Evolutionary conservation across 35 echinoderm and acorn worm genomes (phyloP).

Genomic region (Patiria miniata): DNA sequence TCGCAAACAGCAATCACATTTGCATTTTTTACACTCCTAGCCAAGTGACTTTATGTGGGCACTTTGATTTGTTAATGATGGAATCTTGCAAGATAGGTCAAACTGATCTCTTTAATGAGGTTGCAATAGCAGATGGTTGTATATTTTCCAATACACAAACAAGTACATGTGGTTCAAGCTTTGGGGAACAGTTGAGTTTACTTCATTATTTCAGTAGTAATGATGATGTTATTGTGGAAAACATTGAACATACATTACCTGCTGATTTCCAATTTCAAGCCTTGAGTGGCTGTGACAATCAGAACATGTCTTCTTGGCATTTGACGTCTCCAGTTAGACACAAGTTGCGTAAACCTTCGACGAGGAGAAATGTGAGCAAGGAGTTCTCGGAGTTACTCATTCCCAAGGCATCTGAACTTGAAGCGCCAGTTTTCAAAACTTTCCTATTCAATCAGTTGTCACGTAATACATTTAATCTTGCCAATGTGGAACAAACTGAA

Average conservation of each 20-base stretch:
- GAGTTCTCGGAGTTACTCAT: not conserved
- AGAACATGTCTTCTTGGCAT: not conserved
- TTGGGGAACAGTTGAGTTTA: not conserved
- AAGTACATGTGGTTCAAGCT: no score
- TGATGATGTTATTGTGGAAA: not conserved
- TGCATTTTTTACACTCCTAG: no score
- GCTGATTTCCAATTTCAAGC: no score
- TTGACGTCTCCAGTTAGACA: not conserved
- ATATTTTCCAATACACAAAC: no score
- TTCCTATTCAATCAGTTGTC: not conserved
- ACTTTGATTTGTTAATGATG: no score
- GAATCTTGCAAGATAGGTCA: no score
- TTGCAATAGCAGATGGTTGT: no score
- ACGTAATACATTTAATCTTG: not conserved
- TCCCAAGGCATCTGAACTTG: not conserved
- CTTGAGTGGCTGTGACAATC: not conserved
- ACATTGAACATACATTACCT: not conserved
- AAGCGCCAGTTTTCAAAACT: slow-evolving; percentile 25
- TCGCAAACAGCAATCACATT: no score
- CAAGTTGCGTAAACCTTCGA: not conserved
- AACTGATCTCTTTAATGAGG: no score
- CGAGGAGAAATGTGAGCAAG: not conserved
- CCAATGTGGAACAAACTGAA: not conserved
- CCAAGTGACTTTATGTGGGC: no score
- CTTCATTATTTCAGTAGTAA: not conserved